Base-by-base conservation (phyloP, 1,140 invertebrate genomes). In the Geopemphigus sp. region DNA sequence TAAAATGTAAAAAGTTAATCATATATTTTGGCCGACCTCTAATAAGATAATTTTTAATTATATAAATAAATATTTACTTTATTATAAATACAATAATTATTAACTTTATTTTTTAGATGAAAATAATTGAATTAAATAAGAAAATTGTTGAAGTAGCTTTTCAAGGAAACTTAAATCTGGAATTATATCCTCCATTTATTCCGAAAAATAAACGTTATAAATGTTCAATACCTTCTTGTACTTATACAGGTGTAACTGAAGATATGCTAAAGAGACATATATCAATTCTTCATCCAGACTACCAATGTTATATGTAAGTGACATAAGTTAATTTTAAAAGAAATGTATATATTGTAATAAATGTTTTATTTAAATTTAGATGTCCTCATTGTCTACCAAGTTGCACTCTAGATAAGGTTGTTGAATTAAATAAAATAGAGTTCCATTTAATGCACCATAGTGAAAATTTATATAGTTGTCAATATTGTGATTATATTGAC, bases 401-500 rank as follows among this genome's bases (percentile, higher is more conserved):
- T 2, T 22, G 63, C 19, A 45, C 15, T 1, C n/a, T 22, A 39
- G 11, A n/a, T n/a, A 78, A 32, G 26, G 10, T 19, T 17, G n/a
- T 76, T 1, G 57, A 78, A 39, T 17, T 47, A 11, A 76, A 61
- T 61, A 24, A 59, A 47, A 61, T 76, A 45, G 73, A 45, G 29
- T 47, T 45, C 24, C 73, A 78, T 63, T 47, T 78, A 29, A 61
- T 78, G 74, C 57, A 47, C 10, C 74, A 78, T n/a, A 22, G 74
- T 47, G 57, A n/a, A 61, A 78, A 78, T 24, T 50, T 78, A 26
- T 78, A 61, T 24, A 10, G 22, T 19, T 78, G 74, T 47, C 39
- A 59, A 50, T 78, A 78, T 29, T 78, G 74, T 50, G 74, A 63
- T 1, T 78, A 78, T 10, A 61, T 78, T 47, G 54, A 78, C 17